A percentile compares a stretch with the other conserved stretches of the same genome.
Conservation (phyloP, 2,113 vertebrate species). For the Benitochromis conjunctus region DNA sequence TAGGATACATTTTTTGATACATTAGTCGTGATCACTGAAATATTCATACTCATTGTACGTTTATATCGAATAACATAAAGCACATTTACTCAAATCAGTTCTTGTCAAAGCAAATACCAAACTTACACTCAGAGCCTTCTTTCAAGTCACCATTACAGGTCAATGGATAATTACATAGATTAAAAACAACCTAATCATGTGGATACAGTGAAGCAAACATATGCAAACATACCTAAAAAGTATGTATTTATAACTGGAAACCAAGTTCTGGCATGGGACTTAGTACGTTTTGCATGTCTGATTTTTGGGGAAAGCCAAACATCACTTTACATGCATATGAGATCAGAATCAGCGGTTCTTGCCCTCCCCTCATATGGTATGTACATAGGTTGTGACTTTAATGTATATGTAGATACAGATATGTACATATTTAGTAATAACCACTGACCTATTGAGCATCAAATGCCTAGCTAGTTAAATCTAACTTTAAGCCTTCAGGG, state of each 20-base stretch:
- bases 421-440: slow-evolving; percentile 58
- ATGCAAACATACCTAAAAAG: not conserved
- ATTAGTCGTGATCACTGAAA: not conserved
- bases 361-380: slow-evolving; percentile 1
- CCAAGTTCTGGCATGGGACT: not conserved
- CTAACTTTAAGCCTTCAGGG: slow-evolving; percentile 63
- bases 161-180: not conserved
- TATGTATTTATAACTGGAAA: not conserved
- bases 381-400: slow-evolving; percentile 60
- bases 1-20: fast-evolving
- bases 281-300: not conserved
- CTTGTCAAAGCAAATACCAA: not conserved
- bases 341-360: not conserved
- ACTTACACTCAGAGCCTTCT: not conserved
- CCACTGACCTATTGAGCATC: slow-evolving; percentile 34
- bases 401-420: slow-evolving; percentile 73
- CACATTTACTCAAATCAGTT: not conserved
- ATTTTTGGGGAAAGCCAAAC: not conserved
- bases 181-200: not conserved
- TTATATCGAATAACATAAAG: not conserved
- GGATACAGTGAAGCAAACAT: not conserved
- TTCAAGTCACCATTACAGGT: not conserved
- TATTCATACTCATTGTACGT: not conserved
- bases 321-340: not conserved
- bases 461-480: slow-evolving; percentile 70